A percentile compares a stretch with the other conserved stretches of the same genome.
These are phyloP conservation scores for Druon quercuslanigerum DNA, from an alignment of 1,140 invertebrate genomes.

Conservation along the genomic window DNA sequence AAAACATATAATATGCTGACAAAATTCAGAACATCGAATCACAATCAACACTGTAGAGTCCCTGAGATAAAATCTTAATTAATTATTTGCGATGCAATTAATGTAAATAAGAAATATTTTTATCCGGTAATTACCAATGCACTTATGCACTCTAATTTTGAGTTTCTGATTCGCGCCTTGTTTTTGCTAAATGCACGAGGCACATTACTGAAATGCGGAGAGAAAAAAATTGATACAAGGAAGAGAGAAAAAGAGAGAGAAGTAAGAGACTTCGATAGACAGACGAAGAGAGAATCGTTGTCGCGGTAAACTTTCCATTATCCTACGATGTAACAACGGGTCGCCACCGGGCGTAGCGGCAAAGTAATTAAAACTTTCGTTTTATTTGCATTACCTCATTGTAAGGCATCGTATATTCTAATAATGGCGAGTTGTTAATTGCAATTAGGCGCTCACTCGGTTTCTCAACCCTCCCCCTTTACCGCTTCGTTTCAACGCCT, in stretches of 20 bases:
- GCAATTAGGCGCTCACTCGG: conserved; percentile 70
- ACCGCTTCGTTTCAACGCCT: conserved; percentile 23
- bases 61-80: no score
- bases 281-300: conserved; percentile 49
- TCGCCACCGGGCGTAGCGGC: conserved; percentile 65
- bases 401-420: conserved; percentile 74
- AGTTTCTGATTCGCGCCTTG: conserved; percentile 20
- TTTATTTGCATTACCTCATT: conserved; percentile 76
- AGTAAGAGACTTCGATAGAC: conserved; percentile 36
- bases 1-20: conserved; percentile 32
- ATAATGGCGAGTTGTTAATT: conserved; percentile 75
- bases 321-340: conserved; percentile 68
- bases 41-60: no score
- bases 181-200: conserved; percentile 35
- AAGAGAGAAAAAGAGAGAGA: conserved; percentile 33
- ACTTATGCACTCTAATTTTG: conserved; percentile 20
- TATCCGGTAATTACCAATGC: background rate
- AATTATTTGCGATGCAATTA: background rate
- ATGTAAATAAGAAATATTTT: background rate
- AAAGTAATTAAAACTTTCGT: conserved; percentile 76
- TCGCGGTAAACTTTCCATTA: conserved; percentile 73
- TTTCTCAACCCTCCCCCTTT: conserved; percentile 44
- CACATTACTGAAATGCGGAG: conserved; percentile 44
- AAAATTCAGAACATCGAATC: conserved; percentile 64
- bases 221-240: conserved; percentile 47